Evolutionary conservation across 2,888 invertebrate species (phyloP).

Genomic region (Cataglyphis cursor): DNA sequence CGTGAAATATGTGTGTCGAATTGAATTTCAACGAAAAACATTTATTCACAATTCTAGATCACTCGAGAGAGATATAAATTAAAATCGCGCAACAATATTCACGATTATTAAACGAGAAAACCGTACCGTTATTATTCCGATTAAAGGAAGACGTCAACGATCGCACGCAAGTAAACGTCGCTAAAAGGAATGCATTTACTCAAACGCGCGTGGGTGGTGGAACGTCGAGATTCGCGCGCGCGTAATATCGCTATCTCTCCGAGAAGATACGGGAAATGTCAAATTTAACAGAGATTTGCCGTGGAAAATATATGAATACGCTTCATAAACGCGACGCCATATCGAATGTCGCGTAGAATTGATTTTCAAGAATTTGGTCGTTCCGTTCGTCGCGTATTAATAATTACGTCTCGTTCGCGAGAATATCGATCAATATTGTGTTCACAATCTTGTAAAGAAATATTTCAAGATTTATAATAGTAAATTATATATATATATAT

Average conservation of each 20-base stretch:
- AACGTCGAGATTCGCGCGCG: not conserved
- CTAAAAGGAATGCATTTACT: not conserved
- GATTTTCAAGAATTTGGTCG: not conserved
- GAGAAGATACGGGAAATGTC: slow-evolving; percentile 1
- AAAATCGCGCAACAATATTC: not conserved
- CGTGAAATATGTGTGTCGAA: not conserved
- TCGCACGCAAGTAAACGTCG: not conserved
- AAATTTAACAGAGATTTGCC: not conserved
- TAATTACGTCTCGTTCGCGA: not conserved
- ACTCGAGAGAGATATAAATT: not conserved
- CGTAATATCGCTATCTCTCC: not conserved
- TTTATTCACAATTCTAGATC: too few species aligned
- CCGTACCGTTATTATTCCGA: not conserved
- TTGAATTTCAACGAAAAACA: not conserved
- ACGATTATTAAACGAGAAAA: not conserved
- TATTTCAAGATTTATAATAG: not conserved
- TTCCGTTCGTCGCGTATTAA: not conserved
- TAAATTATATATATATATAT: not conserved
- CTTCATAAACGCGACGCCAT: slow-evolving; percentile 5
- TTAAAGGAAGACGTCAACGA: not conserved
- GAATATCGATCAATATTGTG: not conserved
- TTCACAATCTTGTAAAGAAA: not conserved
- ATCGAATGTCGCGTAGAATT: not conserved
- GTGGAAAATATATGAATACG: not conserved
- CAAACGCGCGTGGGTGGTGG: not conserved